phyloP scores from a whole-genome alignment of 2,113 vertebrate genomes.

The Myotis davidii region DNA sequence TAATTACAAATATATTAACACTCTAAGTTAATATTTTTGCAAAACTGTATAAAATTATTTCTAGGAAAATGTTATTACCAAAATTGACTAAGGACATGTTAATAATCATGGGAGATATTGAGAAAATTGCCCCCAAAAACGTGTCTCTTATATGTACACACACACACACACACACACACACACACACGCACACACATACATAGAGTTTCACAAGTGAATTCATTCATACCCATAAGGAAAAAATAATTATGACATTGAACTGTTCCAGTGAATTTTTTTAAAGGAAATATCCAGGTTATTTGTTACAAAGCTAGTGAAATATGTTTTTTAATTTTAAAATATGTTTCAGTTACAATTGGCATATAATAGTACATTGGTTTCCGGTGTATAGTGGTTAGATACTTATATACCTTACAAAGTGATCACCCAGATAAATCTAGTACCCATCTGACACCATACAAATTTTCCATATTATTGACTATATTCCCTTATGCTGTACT shows the following conservation, averaged over 20 bases:
- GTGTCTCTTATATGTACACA: neutral
- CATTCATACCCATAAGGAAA: neutral
- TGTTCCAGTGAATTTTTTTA: neutral
- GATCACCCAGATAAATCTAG: neutral
- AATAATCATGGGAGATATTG: neutral
- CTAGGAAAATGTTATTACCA: neutral
- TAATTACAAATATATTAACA: neutral
- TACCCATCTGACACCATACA: neutral
- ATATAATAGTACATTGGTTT: neutral
- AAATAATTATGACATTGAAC: neutral
- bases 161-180: neutral
- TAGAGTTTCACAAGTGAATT: neutral
- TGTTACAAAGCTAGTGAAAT: slow-evolving; percentile 17
- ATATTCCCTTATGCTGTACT: neutral
- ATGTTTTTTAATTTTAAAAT: neutral
- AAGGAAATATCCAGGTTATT: slow-evolving; percentile 5
- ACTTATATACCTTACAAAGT: neutral
- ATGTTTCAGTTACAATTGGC: neutral
- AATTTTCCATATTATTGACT: neutral
- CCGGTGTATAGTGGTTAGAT: neutral
- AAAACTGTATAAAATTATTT: neutral
- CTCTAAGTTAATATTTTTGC: neutral
- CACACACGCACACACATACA: neutral
- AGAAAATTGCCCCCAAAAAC: neutral
- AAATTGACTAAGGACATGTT: neutral